phyloP scores from a whole-genome alignment of 2,888 invertebrate species.

The Chymomyza caudatula region DNA sequence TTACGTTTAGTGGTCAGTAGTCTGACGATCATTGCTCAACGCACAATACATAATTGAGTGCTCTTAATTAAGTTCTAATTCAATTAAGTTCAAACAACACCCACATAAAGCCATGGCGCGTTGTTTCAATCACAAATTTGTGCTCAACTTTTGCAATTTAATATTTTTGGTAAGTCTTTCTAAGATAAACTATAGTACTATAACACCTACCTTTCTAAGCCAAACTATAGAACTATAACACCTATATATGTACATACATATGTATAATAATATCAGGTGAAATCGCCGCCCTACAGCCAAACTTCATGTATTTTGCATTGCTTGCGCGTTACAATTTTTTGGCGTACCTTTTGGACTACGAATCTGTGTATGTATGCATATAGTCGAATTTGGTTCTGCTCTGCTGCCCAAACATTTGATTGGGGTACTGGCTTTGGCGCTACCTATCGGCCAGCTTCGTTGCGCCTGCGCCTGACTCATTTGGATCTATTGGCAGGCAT shows the following conservation, averaged over 20 bases:
- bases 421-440: constrained; percentile 1
- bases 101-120: constrained; percentile 54
- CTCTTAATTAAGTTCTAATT: constrained; percentile 21
- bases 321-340: constrained; percentile 2
- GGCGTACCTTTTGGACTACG: constrained; percentile 4
- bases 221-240: too few relatives aligned
- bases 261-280: constrained; percentile 8
- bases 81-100: constrained; percentile 12
- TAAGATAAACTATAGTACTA: neutral
- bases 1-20: neutral
- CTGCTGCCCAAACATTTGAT: constrained; percentile 48
- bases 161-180: constrained; percentile 79
- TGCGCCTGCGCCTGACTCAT: neutral
- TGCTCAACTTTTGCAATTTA: constrained; percentile 84
- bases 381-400: constrained; percentile 44
- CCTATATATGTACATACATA: too few relatives aligned
- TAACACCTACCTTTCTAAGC: too few relatives aligned
- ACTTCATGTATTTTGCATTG: constrained; percentile 18
- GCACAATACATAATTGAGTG: constrained; percentile 30
- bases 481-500: neutral
- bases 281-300: constrained; percentile 6
- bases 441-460: neutral
- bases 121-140: constrained; percentile 81
- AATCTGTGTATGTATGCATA: constrained; percentile 3
- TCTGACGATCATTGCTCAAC: constrained; percentile 12